These are phyloP conservation scores for Engraulis encrasicolus DNA, from an alignment of 2,113 vertebrate species.

Conservation along the genomic window DNA sequence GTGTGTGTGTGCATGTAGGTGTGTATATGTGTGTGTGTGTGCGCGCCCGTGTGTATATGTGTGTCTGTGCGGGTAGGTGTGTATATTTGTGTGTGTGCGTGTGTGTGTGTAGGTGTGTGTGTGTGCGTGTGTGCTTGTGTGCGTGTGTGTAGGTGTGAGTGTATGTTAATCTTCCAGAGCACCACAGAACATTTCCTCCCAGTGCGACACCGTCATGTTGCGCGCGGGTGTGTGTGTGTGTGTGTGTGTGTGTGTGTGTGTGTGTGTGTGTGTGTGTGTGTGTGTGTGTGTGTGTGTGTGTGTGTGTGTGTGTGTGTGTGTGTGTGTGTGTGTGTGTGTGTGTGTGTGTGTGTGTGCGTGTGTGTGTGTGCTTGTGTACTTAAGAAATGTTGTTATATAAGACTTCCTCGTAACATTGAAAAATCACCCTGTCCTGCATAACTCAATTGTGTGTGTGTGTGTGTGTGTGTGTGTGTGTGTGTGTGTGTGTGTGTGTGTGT, in stretches of 20 bases:
- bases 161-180: neutral
- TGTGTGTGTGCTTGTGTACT: too few species aligned
- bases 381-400: neutral
- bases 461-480: neutral
- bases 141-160: neutral
- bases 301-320: neutral
- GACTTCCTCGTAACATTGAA: neutral
- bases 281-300: too few species aligned
- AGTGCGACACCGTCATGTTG: neutral
- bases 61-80: neutral
- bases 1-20: neutral
- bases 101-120: neutral
- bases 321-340: neutral
- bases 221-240: neutral
- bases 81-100: neutral
- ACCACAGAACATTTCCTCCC: neutral
- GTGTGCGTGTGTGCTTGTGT: neutral
- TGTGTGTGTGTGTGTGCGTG: neutral
- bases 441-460: neutral
- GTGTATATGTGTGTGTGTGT: neutral
- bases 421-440: neutral
- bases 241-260: neutral
- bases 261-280: neutral
- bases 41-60: neutral
- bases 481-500: neutral